Conservation (phyloP, 2,888 invertebrate species). For the Oscheius sp. region DNA sequence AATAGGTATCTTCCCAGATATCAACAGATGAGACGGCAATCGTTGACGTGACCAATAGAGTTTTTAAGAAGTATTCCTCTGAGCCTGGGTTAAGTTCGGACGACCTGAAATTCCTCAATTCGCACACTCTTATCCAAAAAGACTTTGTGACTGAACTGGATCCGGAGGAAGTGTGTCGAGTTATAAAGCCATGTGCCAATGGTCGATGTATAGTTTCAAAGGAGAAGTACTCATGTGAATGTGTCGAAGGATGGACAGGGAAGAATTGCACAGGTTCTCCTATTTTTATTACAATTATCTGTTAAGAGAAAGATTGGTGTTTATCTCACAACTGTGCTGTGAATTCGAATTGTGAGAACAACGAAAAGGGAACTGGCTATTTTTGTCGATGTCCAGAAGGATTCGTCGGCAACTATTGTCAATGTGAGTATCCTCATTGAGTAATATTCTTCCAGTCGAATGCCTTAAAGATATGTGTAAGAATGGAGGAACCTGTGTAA, state of each 20-base stretch:
- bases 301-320: conserved; percentile 37
- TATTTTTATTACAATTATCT: not conserved
- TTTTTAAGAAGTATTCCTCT: conserved; percentile 44
- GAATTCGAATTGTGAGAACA: conserved; percentile 44
- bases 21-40: conserved; percentile 3
- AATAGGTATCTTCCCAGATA: too few species aligned
- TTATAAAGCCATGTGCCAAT: conserved; percentile 42
- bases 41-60: conserved; percentile 28
- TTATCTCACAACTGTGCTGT: conserved; percentile 36
- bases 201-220: conserved; percentile 36
- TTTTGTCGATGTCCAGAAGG: conserved; percentile 43
- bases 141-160: conserved; percentile 49
- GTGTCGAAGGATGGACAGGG: conserved; percentile 34
- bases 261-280: conserved; percentile 31
- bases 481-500: conserved; percentile 44
- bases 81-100: conserved; percentile 28
- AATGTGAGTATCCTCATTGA: conserved; percentile 44
- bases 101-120: conserved; percentile 44
- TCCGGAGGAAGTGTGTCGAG: conserved; percentile 42
- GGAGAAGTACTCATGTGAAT: conserved; percentile 36
- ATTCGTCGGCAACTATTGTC: conserved; percentile 45
- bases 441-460: conserved; percentile 35
- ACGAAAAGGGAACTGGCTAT: conserved; percentile 34
- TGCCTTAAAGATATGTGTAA: conserved; percentile 43
- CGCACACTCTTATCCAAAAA: conserved; percentile 42